Percentiles rank a stretch among this genome's conserved stretches.
These are phyloP conservation scores for Ianthella basta DNA, from an alignment of 37 sponge, comb jelly and placozoan genomes.

Conservation along the genomic window DNA sequence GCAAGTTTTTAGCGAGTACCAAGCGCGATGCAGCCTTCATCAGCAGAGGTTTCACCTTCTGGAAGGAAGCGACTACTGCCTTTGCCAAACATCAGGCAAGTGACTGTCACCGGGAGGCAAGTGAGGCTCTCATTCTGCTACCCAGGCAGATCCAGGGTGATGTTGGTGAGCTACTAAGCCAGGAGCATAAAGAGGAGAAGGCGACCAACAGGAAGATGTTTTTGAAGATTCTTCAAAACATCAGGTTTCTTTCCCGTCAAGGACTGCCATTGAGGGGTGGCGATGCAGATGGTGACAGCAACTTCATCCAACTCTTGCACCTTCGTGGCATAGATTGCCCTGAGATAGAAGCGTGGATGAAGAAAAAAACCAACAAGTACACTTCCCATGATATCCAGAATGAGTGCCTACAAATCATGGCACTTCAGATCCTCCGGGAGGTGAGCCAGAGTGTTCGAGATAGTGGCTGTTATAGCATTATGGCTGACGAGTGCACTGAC, in stretches of 20 bases:
- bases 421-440: conserved; percentile 62
- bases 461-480: conserved; percentile 52
- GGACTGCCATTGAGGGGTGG: conserved; percentile 68
- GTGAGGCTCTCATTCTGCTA: conserved; percentile 38
- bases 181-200: conserved; percentile 45
- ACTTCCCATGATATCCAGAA: conserved; percentile 77
- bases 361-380: conserved; percentile 68
- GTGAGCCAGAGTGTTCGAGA: conserved; percentile 40
- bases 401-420: conserved; percentile 77
- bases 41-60: conserved; percentile 66
- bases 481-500: conserved; percentile 87
- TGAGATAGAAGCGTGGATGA: conserved; percentile 60
- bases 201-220: conserved; percentile 58
- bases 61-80: conserved; percentile 74
- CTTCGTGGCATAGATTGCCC: conserved; percentile 47
- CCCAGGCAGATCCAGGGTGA: conserved; percentile 43
- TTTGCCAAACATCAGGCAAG: conserved; percentile 70
- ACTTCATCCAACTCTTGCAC: conserved; percentile 61
- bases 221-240: conserved; percentile 49
- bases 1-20: conserved; percentile 49
- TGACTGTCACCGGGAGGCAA: conserved; percentile 78
- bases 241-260: conserved; percentile 75
- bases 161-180: conserved; percentile 62
- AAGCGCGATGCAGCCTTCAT: conserved; percentile 68
- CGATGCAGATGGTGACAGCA: conserved; percentile 55